phyloP scores from a whole-genome alignment of 2,113 vertebrate species.

The Cyphomyrus discorhynchus region DNA sequence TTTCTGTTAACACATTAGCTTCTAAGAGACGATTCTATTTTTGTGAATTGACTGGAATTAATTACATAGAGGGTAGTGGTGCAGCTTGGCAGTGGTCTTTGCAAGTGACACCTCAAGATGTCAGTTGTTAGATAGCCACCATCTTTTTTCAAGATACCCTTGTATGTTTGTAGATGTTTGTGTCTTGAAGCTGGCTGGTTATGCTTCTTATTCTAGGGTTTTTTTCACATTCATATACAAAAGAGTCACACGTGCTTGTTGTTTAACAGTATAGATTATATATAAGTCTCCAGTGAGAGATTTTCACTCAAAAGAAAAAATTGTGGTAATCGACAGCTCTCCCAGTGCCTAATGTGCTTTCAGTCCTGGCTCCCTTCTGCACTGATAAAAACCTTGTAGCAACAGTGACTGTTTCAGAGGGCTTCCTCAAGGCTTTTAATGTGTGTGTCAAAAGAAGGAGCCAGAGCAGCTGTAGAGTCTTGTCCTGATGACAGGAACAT shows the following conservation, averaged over 20 bases:
- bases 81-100: background rate
- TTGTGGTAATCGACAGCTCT: conserved; percentile 4
- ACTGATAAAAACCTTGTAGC: conserved; percentile 28
- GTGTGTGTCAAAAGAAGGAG: conserved; percentile 19
- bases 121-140: background rate
- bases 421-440: conserved; percentile 16
- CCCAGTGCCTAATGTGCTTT: conserved; percentile 7
- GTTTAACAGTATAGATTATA: background rate
- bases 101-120: conserved; percentile 19
- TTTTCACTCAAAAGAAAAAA: background rate
- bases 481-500: background rate
- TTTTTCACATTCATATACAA: background rate
- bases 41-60: conserved; percentile 17
- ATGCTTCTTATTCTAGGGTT: background rate
- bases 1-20: conserved; percentile 17
- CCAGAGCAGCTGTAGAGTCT: background rate
- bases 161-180: background rate
- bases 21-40: conserved; percentile 33
- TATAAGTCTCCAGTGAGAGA: background rate
- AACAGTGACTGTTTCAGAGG: conserved; percentile 25
- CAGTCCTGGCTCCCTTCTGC: background rate
- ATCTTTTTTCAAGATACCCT: background rate
- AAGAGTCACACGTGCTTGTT: background rate
- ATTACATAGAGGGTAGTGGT: conserved; percentile 17
- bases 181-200: background rate